Conservation (phyloP, 2,888 invertebrate species). For the Zygogramma bicolorata region DNA sequence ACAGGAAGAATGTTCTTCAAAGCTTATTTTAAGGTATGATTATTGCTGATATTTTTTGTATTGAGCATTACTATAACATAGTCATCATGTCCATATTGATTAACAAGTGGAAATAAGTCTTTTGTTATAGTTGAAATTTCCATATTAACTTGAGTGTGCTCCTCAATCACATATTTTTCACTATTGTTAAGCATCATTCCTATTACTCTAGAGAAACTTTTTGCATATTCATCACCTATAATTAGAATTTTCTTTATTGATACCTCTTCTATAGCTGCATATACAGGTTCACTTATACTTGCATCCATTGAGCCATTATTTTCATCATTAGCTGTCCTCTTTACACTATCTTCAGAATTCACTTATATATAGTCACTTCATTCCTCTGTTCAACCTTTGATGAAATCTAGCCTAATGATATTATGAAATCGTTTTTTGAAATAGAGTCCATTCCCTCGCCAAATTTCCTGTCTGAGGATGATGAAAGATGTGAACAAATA, state of each 20-base stretch:
- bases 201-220: conserved; percentile 7
- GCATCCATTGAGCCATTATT: conserved; percentile 10
- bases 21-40: conserved; percentile 7
- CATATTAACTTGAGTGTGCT: conserved; percentile 3
- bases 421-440: no score
- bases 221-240: conserved; percentile 7
- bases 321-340: background rate
- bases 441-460: no score
- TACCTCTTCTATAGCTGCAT: conserved; percentile 14
- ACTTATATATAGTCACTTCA: no score
- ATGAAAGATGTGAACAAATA: no score
- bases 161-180: background rate
- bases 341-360: background rate
- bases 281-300: conserved; percentile 16
- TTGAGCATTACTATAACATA: conserved; percentile 1
- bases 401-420: no score
- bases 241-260: conserved; percentile 12
- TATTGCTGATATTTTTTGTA: conserved; percentile 14
- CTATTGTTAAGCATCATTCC: conserved; percentile 7
- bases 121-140: conserved; percentile 1
- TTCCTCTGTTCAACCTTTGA: no score
- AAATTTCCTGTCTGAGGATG: no score
- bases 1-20: conserved; percentile 17
- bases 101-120: background rate
- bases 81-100: conserved; percentile 7